These are phyloP conservation scores for Clarias macrocephalus DNA, from an alignment of 2,113 vertebrate species.

Conservation along the genomic window DNA sequence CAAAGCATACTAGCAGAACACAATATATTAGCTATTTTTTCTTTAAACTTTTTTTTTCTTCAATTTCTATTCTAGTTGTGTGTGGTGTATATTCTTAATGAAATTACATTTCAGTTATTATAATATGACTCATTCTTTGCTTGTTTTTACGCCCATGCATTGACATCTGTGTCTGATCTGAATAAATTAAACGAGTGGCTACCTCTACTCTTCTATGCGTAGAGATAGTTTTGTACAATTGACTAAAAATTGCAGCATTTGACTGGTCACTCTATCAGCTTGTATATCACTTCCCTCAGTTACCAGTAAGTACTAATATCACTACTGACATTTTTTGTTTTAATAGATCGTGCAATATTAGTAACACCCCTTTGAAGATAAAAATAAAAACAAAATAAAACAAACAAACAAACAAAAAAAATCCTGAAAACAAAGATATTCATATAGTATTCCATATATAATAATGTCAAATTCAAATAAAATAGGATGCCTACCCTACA, in stretches of 20 bases:
- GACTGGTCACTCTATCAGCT: slow-evolving; percentile 79
- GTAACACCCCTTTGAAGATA: slow-evolving; percentile 78
- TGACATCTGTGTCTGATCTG: slow-evolving; percentile 77
- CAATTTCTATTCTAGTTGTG: slow-evolving; percentile 71
- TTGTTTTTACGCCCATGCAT: slow-evolving; percentile 80
- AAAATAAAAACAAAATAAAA: slow-evolving; percentile 67
- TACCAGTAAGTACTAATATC: slow-evolving; percentile 72
- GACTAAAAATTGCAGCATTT: slow-evolving; percentile 94
- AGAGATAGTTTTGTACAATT: slow-evolving; percentile 81
- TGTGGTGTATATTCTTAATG: slow-evolving; percentile 80
- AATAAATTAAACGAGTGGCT: slow-evolving; percentile 84
- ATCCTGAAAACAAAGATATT: slow-evolving; percentile 75
- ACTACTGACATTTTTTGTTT: slow-evolving; percentile 70
- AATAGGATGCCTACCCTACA: slow-evolving; percentile 79
- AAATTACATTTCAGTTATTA: slow-evolving; percentile 77
- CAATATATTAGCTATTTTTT: slow-evolving; percentile 91
- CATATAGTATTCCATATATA: slow-evolving; percentile 77
- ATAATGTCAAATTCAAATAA: slow-evolving; percentile 69
- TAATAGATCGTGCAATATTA: slow-evolving; percentile 83
- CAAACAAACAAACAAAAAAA: slow-evolving; percentile 56
- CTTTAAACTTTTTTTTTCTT: slow-evolving; percentile 68
- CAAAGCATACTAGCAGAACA: slow-evolving; percentile 88
- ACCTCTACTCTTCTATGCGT: slow-evolving; percentile 57
- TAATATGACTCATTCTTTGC: slow-evolving; percentile 75
- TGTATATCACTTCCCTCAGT: slow-evolving; percentile 65